Base-by-base conservation (phyloP, 1,140 invertebrate species). In the Leucophenga varia region DNA sequence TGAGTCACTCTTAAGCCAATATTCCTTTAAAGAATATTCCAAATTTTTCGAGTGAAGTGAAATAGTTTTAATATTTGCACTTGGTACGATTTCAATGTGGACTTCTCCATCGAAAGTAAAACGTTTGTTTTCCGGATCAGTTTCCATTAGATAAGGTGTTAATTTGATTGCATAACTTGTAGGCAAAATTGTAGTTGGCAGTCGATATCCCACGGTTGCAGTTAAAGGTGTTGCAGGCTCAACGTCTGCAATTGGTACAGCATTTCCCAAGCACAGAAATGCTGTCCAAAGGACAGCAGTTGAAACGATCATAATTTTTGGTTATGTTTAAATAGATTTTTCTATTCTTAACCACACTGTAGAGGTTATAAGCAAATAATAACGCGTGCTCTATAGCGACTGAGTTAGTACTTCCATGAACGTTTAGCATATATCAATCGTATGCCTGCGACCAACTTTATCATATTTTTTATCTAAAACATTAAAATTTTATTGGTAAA, bases 31-130 rank as follows among this genome's bases (percentile, higher is more conserved):
- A 3, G 54, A 58, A 17, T 82, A 80, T 0, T 63, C 76, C 2
- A 90, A 57, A 47, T 81, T 78, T 53, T 82, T 79, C 0, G 80
- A 78, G 58, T 92, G 88, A 0, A 92, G 50, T 2, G 81, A 82
- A 7, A 93, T 71, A 40, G 52, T 38, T 3, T 50, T 71, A 12
- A 60, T 72, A 3, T 17, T 21, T 14, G 32, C 14, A 0, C 41
- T 64, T 0, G 78, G 65, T 3, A 49, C 47, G 12, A 81, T 64
- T 22, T 60, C 69, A 38, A 87, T 87, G 19, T 56, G 67, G 0
- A 85, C 81, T 58, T 79, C 74, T 30, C 86, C 86, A 21, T 79
- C 63, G 57, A 87, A 86, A 1, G 76, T 80, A 54, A 85, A 86
- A 21, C 77, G 77, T 37, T 73, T 77, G 3, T 56, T 57, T 43